Evolutionary conservation across 2,797 vertebrate species (phyloP).

Genomic region (Aplochiton taeniatus): DNA sequence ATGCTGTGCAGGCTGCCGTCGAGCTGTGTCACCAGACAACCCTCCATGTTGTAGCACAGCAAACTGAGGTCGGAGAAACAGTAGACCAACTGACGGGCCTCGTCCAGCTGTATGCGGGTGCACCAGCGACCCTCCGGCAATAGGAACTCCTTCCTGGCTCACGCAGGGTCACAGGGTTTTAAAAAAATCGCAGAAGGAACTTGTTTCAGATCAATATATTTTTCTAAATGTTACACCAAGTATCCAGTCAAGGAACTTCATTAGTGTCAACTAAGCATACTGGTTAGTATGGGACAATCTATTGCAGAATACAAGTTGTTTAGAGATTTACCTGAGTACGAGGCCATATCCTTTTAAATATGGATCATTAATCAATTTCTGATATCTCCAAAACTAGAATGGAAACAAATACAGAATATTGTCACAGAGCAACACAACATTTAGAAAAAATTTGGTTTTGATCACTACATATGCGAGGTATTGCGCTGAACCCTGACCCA

Average conservation of each 20-base stretch:
- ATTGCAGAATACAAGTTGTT: no score
- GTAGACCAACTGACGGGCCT: slow-evolving; percentile 27
- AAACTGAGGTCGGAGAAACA: slow-evolving; percentile 19
- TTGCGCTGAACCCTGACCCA: not conserved
- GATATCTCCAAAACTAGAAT: not conserved
- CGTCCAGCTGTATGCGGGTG: slow-evolving; percentile 33
- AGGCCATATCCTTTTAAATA: not conserved
- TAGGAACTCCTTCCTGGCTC: slow-evolving; percentile 21
- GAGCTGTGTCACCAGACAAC: slow-evolving; percentile 11
- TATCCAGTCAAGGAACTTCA: no score
- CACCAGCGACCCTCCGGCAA: slow-evolving; percentile 29
- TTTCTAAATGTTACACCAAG: no score
- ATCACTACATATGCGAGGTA: not conserved
- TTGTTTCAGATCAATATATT: no score
- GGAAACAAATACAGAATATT: not conserved
- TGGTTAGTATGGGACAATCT: no score
- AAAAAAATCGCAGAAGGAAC: no score
- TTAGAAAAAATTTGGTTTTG: not conserved
- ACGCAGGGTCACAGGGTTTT: not conserved
- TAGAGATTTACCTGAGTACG: not conserved
- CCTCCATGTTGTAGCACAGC: slow-evolving; percentile 33
- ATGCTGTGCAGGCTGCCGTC: slow-evolving; percentile 8
- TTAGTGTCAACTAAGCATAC: no score
- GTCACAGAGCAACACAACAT: not conserved
- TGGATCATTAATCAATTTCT: not conserved